Base-by-base conservation (phyloP, 2,888 invertebrate species). In the Apamea sordens region DNA sequence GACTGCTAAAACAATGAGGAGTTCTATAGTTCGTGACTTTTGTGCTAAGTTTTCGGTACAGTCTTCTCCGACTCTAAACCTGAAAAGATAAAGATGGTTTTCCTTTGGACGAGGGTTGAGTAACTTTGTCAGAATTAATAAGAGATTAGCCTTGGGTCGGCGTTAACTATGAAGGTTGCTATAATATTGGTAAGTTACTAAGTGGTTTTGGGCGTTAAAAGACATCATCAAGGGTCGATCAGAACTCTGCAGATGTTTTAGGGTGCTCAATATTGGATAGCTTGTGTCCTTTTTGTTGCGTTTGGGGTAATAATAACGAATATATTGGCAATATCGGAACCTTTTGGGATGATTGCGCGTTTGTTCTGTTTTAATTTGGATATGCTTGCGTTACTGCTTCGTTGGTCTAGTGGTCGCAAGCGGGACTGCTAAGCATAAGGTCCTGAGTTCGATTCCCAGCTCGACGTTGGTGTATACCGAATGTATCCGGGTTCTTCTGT, bases 1-100 rank as follows among this genome's bases (percentile, higher is more conserved):
- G 90, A 90, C 90, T 89, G 86, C 70, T 90, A 88, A 88, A 86
- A 90, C 91, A 90, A 90, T 90, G 89, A 90, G 88, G 85, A 89
- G 82, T 90, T 89, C 79, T 77, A 84, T 86, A 90, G 90, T 89
- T 90, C 83, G 86, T 85, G 83, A 84, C 90, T 85, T 80, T 85
- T 81, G 44, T n/a, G 63, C 89, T 75, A 83, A 88, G 50, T 85
- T 89, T 76, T 59, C 0, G 4, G 24, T 61, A 44, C 78, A 68
- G 21, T 53, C 41, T 18, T 47, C 8, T 7, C 7, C 47, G 0
- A 70, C 70, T 56, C 63, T 87, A 73, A 47, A 1, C 1, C 0
- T 7, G 0, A 10, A 1, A 36, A 5, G 0, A 5, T 69, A 90
- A 73, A 75, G 75, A 67, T n/a, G 0, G 28, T 69, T 77, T 71